Conservation (phyloP, 2,797 vertebrate species). For the Scolopax bukidnonensis region DNA sequence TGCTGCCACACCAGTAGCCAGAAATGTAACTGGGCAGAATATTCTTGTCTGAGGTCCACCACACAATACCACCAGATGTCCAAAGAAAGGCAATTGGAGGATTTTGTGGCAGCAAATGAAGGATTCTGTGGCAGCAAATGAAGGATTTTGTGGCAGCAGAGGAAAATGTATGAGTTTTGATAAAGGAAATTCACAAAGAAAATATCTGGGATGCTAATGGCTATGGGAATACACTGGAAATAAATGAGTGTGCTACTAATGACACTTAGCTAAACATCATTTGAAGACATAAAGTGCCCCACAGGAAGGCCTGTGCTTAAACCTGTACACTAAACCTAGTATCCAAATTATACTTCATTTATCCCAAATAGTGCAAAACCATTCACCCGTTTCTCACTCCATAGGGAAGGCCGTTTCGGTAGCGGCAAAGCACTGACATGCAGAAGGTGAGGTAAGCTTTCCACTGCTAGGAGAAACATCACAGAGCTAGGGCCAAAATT, state of each 20-base stretch:
- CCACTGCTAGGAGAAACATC: background rate
- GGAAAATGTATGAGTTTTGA: background rate
- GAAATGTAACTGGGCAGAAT: background rate
- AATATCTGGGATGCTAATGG: background rate
- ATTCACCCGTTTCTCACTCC: background rate
- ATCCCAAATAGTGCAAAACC: background rate
- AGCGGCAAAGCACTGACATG: background rate
- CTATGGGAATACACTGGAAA: background rate
- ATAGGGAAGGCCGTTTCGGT: background rate
- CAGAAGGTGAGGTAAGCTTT: background rate
- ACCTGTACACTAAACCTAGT: background rate
- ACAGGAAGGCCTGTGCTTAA: background rate
- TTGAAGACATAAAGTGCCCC: background rate
- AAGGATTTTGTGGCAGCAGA: constrained; percentile 10
- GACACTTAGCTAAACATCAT: background rate
- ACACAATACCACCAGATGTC: constrained; percentile 1
- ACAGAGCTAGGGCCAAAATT: background rate
- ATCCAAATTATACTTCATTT: background rate
- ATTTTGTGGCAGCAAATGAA: background rate
- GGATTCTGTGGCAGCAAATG: background rate
- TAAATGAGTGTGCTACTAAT: background rate
- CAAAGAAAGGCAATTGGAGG: background rate
- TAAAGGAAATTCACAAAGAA: background rate
- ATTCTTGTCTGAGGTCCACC: background rate
- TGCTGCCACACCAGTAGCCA: background rate